These are phyloP conservation scores for Eupithecia subfuscata DNA, from an alignment of 2,888 invertebrate genomes.

Conservation along the genomic window DNA sequence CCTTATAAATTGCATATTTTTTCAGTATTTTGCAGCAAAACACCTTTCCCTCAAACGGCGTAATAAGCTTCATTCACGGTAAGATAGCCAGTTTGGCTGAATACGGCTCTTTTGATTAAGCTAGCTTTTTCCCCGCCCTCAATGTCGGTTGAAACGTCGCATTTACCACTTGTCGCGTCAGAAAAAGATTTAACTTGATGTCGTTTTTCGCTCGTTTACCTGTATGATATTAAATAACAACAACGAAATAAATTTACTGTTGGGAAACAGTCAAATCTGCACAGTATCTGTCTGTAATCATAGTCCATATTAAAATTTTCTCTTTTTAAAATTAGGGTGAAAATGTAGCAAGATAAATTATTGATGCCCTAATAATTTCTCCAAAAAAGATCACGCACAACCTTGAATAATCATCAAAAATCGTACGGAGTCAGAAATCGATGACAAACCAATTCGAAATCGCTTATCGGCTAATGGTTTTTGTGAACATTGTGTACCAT, in stretches of 20 bases:
- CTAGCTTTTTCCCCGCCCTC: slow-evolving; percentile 28
- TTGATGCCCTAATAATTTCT: not conserved
- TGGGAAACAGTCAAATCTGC: not conserved
- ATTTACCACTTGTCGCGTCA: slow-evolving; percentile 30
- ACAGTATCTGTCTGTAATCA: not conserved
- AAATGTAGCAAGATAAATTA: not conserved
- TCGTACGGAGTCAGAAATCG: slow-evolving; percentile 38
- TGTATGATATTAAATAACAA: slow-evolving; percentile 2
- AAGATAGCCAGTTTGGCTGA: slow-evolving; percentile 43
- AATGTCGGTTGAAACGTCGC: slow-evolving; percentile 34
- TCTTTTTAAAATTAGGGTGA: not conserved
- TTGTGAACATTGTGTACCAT: slow-evolving; percentile 55
- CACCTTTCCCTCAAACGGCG: slow-evolving; percentile 38
- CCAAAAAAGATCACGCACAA: not conserved
- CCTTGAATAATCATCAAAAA: slow-evolving; percentile 1
- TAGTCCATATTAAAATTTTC: not conserved
- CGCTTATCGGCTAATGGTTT: slow-evolving; percentile 53
- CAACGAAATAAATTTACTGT: not conserved
- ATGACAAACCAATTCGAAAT: slow-evolving; percentile 48
- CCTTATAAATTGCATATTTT: not conserved
- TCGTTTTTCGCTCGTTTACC: not conserved
- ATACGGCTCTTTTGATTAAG: slow-evolving; percentile 41
- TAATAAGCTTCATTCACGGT: slow-evolving; percentile 44
- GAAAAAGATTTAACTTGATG: slow-evolving; percentile 23
- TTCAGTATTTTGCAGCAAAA: slow-evolving; percentile 25